Evolutionary conservation across 2,797 vertebrate species (phyloP).

Genomic region (Chloroceryle amazona): DNA sequence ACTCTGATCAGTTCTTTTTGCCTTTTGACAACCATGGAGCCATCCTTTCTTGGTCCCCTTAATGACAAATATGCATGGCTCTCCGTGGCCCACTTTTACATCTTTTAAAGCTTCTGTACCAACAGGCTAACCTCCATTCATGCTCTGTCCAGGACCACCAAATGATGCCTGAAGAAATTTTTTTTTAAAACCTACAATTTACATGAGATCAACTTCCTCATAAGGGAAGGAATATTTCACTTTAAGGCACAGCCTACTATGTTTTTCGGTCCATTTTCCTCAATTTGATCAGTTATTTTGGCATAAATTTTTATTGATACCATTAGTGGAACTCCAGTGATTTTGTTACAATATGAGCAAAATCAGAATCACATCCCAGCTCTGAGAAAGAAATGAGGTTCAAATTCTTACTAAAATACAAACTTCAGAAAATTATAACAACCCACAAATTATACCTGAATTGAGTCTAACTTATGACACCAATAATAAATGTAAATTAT

Average conservation of each 20-base stretch:
- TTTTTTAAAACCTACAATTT: neutral
- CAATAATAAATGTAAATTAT: neutral
- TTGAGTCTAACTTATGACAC: neutral
- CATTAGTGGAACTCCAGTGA: neutral
- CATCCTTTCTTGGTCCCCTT: neutral
- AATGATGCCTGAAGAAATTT: neutral
- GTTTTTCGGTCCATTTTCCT: neutral
- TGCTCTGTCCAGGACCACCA: neutral
- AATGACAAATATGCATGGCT: neutral
- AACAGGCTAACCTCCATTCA: neutral
- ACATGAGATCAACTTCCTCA: neutral
- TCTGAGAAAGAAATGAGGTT: neutral
- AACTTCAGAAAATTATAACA: neutral
- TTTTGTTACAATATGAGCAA: neutral
- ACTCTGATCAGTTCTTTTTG: neutral
- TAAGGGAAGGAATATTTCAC: neutral
- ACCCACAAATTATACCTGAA: neutral
- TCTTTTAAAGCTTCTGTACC: neutral
- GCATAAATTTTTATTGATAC: neutral
- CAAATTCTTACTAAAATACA: neutral
- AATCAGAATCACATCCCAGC: neutral
- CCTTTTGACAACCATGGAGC: neutral
- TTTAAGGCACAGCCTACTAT: neutral
- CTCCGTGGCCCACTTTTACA: neutral
- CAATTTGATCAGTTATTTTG: neutral